Base-by-base conservation (phyloP, 2,113 vertebrate species). In the Neodontobutis hainanensis region DNA sequence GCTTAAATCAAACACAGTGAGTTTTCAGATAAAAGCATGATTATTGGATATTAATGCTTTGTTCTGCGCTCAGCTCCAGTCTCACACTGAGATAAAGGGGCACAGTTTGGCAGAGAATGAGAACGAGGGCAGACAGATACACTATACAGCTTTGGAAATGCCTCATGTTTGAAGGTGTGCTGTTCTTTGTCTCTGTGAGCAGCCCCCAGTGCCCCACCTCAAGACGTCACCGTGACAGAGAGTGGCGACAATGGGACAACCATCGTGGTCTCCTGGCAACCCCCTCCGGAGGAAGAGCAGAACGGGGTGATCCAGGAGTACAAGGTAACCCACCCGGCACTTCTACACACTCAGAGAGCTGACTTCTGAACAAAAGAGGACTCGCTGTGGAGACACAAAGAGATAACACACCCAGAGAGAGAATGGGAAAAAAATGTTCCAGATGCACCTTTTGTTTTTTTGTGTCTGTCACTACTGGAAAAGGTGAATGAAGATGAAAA, bases 281-380 rank as follows among this genome's bases (percentile, higher is more conserved):
- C 97, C 0, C 97, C 97, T 65, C 97, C 95, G 3, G 95, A 97
- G 80, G 96, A 96, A 58, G 95, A 94, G 53, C 96, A 93, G 47
- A 99, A 99, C 48, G 97, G 97, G 58, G 92, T 97, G 91, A 94
- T 99, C 70, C 96, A 97, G 63, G 97, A 99, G 61, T 99, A 99
- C 36, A 99, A 97, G 97, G 97, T 99, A 94, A 89, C 60, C 46
- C 16, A 46, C 57, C 19, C 19, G 19, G 19, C 19, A 27, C 19
- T 27, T 27, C 19, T 3, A 27, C 19, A 27, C 19, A 27, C 19
- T 27, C n/a, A n/a, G 19, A 27, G 19, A 2, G 19, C 19, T 27
- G 19, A 61, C 61, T 58, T 73, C 57, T 66, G 40, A 61, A 61
- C 45, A 38, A 74, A 57, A 48, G 71, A 34, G 59, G 72, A 58